These are phyloP conservation scores for Macrophya annulata DNA, from an alignment of 2,888 invertebrate species.

Conservation along the genomic window DNA sequence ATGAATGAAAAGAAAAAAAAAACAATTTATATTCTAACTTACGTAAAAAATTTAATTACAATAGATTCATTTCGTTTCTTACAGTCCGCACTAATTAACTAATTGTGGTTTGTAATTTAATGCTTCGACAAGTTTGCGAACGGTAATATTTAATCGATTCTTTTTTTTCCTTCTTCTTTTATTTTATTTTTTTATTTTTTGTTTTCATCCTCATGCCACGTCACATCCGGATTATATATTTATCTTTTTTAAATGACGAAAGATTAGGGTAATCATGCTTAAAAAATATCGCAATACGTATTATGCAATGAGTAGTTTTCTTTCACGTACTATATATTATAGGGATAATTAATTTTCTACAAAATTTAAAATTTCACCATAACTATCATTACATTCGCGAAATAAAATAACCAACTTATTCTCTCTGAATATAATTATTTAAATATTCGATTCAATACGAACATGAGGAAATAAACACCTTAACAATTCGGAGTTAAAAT, in stretches of 20 bases:
- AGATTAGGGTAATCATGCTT: background rate
- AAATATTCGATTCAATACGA: background rate
- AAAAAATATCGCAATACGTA: background rate
- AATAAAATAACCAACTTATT: background rate
- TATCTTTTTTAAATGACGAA: background rate
- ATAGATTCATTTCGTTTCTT: slow-evolving; percentile 53
- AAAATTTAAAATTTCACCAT: background rate
- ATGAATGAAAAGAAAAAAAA: background rate
- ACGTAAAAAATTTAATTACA: slow-evolving; percentile 60
- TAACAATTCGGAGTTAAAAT: slow-evolving; percentile 27
- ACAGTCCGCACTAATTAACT: slow-evolving; percentile 56
- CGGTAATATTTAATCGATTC: slow-evolving; percentile 28
- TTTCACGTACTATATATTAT: background rate
- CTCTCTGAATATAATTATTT: background rate
- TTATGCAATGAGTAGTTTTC: background rate
- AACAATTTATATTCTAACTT: no score
- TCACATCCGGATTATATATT: slow-evolving; percentile 53
- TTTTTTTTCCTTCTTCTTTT: background rate
- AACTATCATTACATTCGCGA: background rate
- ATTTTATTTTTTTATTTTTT: no score
- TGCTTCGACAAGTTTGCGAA: slow-evolving; percentile 55
- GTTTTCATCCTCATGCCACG: slow-evolving; percentile 11
- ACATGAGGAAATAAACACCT: slow-evolving; percentile 24
- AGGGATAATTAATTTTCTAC: background rate
- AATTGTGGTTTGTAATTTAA: slow-evolving; percentile 62